Evolutionary conservation across 2,797 vertebrate species (phyloP).

Genomic region (Gobionotothen gibberifrons): DNA sequence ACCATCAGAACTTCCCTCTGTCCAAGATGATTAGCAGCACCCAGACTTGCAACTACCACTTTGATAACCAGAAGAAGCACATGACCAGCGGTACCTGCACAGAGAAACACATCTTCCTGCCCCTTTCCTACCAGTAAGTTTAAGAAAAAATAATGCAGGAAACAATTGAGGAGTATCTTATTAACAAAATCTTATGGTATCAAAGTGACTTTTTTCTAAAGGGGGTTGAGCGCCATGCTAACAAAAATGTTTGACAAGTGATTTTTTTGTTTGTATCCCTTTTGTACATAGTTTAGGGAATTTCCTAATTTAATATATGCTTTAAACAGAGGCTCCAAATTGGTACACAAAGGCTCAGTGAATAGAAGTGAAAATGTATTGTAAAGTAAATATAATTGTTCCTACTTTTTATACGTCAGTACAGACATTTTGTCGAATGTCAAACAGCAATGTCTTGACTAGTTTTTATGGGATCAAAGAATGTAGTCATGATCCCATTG

Average conservation of each 20-base stretch:
- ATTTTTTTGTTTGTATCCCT: too few relatives aligned
- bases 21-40: constrained; percentile 89
- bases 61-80: constrained; percentile 90
- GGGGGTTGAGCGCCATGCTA: neutral
- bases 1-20: constrained; percentile 83
- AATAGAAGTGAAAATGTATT: too few relatives aligned
- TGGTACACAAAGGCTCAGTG: too few relatives aligned
- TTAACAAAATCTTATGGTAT: neutral
- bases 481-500: too few relatives aligned
- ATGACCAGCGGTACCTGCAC: constrained; percentile 87
- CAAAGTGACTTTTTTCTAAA: neutral
- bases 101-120: constrained; percentile 92
- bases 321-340: neutral
- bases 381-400: too few relatives aligned
- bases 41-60: constrained; percentile 90
- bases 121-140: constrained; percentile 89
- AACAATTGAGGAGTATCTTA: neutral
- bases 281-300: neutral
- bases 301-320: neutral
- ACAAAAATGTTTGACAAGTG: neutral
- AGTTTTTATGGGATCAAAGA: too few relatives aligned
- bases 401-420: too few relatives aligned
- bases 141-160: neutral
- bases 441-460: too few relatives aligned
- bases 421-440: too few relatives aligned